A percentile compares a stretch with the other conserved stretches of the same genome.
Conservation (phyloP, 1,140 invertebrate genomes). For the Trichonephila clavata region DNA sequence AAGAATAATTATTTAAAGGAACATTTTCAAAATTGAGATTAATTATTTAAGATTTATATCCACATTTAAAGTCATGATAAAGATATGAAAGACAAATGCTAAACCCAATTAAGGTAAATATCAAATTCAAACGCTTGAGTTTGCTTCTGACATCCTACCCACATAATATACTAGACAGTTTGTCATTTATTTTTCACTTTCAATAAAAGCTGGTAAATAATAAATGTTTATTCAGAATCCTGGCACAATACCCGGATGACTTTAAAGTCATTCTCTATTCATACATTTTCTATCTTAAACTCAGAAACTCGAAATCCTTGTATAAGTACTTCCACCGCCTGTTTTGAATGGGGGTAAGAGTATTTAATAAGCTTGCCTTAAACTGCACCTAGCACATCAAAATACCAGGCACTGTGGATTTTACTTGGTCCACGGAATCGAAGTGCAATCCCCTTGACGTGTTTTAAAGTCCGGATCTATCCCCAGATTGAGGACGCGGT, state of each 20-base stretch:
- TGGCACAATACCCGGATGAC: neutral
- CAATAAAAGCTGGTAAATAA: neutral
- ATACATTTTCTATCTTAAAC: neutral
- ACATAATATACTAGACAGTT: too few relatives aligned
- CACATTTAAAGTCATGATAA: too few relatives aligned
- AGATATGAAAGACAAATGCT: too few relatives aligned
- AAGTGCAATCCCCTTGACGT: slow-evolving; percentile 5
- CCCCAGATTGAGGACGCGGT: neutral
- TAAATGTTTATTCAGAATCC: neutral
- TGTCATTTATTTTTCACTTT: neutral
- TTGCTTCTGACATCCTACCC: too few relatives aligned
- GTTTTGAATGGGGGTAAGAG: neutral
- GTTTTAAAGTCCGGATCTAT: slow-evolving; percentile 11
- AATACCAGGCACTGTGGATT: neutral
- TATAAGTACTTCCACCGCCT: neutral
- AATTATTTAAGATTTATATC: too few relatives aligned
- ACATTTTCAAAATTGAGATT: too few relatives aligned
- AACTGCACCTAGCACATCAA: neutral
- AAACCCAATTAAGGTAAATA: too few relatives aligned
- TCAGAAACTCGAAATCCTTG: neutral
- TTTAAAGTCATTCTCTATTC: neutral
- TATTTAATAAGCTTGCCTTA: slow-evolving; percentile 15
- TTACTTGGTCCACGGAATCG: neutral
- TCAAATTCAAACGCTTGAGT: too few relatives aligned
- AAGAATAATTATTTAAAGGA: too few relatives aligned